Evolutionary conservation across 2,797 vertebrate species (phyloP).

Genomic region (Phylloscopus collybita): DNA sequence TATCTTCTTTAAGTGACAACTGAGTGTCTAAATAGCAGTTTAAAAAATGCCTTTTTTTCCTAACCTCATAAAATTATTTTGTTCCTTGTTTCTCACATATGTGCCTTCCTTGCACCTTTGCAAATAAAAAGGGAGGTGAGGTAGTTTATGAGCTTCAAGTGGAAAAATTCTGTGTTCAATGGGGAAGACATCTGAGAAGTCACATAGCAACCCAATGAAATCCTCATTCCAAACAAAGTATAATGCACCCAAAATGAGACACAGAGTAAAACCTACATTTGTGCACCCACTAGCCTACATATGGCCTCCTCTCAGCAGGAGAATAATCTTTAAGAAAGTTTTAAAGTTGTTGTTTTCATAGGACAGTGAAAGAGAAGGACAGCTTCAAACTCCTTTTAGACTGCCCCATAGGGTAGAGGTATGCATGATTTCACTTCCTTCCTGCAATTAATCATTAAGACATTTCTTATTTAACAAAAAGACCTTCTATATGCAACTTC

Average conservation of each 20-base stretch:
- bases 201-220: neutral
- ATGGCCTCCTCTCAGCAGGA: neutral
- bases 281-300: neutral
- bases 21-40: neutral
- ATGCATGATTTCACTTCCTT: slow-evolving; percentile 37
- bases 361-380: neutral
- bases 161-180: neutral
- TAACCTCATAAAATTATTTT: neutral
- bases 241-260: neutral
- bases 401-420: neutral
- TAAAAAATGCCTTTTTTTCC: neutral
- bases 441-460: slow-evolving; percentile 15
- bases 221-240: neutral
- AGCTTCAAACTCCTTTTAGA: neutral
- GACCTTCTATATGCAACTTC: neutral
- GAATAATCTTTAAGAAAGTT: neutral
- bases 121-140: neutral
- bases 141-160: neutral
- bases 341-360: neutral
- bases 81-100: neutral
- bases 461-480: slow-evolving; percentile 7
- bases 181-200: neutral
- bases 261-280: neutral
- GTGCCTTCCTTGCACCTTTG: neutral
- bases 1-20: neutral